phyloP scores from a whole-genome alignment of 2,888 invertebrate genomes.

The Chloroclysta siterata region DNA sequence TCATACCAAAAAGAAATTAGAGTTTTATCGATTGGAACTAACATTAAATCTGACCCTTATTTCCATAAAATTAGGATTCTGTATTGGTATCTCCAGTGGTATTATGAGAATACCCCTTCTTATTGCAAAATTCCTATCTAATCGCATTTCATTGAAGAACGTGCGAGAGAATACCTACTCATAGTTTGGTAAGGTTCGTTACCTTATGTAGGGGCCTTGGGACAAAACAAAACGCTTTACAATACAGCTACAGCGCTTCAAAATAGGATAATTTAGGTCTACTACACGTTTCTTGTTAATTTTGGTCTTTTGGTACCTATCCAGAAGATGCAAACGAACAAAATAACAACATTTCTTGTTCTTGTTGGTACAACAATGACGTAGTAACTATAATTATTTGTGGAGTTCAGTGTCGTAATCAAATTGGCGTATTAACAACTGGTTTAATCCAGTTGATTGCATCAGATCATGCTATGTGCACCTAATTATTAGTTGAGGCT shows the following conservation, averaged over 20 bases:
- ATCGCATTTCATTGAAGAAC: slow-evolving; percentile 18
- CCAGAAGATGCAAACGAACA: not conserved
- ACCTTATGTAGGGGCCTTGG: too few species aligned
- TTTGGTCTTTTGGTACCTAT: too few species aligned
- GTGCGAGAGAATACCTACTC: not conserved
- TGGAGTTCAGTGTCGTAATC: slow-evolving; percentile 15
- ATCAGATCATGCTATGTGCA: slow-evolving; percentile 17
- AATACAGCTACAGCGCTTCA: too few species aligned
- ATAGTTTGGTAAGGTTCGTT: not conserved
- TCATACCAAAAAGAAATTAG: not conserved
- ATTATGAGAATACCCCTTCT: slow-evolving; percentile 11
- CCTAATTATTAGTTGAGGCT: slow-evolving; percentile 14
- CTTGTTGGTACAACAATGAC: not conserved
- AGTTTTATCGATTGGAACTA: slow-evolving; percentile 4
- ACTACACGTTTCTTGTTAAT: too few species aligned
- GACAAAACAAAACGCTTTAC: too few species aligned
- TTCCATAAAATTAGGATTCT: slow-evolving; percentile 1
- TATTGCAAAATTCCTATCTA: slow-evolving; percentile 18
- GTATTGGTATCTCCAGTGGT: slow-evolving; percentile 7
- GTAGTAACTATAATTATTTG: slow-evolving; percentile 3
- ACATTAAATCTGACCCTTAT: not conserved
- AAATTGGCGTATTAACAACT: slow-evolving; percentile 22
- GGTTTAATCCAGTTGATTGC: slow-evolving; percentile 28
- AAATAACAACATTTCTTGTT: not conserved
- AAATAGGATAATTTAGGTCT: too few species aligned